Percentiles rank a stretch among this genome's conserved stretches.
Evolutionary conservation across 1,140 invertebrate genomes (phyloP).

Genomic region (Eriocheir sinensis): DNA sequence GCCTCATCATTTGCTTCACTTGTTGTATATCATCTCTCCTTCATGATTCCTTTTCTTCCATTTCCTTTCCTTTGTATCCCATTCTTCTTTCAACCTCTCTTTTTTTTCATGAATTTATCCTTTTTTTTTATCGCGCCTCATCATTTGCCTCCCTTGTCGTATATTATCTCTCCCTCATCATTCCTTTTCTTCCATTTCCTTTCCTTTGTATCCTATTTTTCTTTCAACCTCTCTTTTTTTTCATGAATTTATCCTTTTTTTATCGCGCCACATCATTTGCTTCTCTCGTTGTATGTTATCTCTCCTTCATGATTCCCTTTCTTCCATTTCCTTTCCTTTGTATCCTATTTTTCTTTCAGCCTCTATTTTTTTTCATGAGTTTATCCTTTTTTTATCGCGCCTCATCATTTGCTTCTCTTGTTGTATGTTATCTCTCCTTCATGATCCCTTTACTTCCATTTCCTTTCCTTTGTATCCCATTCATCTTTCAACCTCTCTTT

Average conservation of each 20-base stretch:
- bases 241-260: not conserved
- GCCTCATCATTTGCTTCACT: too few species aligned
- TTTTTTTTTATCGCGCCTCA: too few species aligned
- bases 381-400: too few species aligned
- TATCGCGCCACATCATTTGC: not conserved
- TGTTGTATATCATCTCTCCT: too few species aligned
- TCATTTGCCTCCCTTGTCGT: too few species aligned
- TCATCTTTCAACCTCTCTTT: not conserved
- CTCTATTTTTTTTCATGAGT: too few species aligned
- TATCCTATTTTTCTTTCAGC: not conserved
- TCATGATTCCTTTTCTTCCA: too few species aligned
- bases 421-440: too few species aligned
- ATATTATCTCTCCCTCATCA: not conserved
- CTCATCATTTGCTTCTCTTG: too few species aligned
- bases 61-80: not conserved
- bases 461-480: not conserved
- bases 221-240: not conserved
- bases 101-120: too few species aligned
- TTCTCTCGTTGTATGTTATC: too few species aligned
- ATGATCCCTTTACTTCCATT: too few species aligned
- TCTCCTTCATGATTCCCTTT: not conserved
- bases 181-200: not conserved
- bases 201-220: not conserved
- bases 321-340: not conserved
- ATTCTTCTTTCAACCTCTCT: not conserved